Base-by-base conservation (phyloP, 2,888 invertebrate genomes). In the Xestia sexstrigata region DNA sequence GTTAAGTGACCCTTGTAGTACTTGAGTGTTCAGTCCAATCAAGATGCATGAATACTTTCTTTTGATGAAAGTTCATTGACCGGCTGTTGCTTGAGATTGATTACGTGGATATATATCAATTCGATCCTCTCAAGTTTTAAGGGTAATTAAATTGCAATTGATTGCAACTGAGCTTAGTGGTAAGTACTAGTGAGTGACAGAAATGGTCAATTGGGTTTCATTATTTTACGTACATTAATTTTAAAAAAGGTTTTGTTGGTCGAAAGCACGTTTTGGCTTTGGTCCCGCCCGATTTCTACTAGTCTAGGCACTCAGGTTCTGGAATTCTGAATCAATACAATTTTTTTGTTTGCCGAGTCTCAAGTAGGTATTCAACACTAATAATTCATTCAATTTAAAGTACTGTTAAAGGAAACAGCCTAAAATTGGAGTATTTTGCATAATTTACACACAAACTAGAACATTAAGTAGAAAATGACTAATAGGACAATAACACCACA, bases 391-490 rank as follows among this genome's bases (percentile, higher is more conserved):
- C 35, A 35, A 35, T n/a, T n/a, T 35, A 35, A 35, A 35, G 35
- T 35, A 35, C 35, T 35, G n/a, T n/a, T n/a, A n/a, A n/a, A n/a
- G n/a, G n/a, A n/a, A n/a, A n/a, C n/a, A n/a, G n/a, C 35, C 35
- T 17, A 11, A 60, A 62, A 55, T 30, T 47, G 0, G 0, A 49
- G 23, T 8, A 45, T 45, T 45, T 35, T 30, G 26, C 49, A 62
- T 70, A 63, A 81, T 67, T 74, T 52, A 26, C 49, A 62, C 68
- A 67, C 26, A 58, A 73, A 71, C 52, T 67, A 65, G 11, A 76
- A 63, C 47, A 76, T 74, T 76, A 60, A 70, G 47, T 13, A 63
- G 55, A 77, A 65, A 66, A 75, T 80, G 74, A 83, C 47, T 74
- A 74, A 83, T 74, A 70, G 63, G 7, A 70, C 52, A 75, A 67